A percentile compares a stretch with the other conserved stretches of the same genome.
These are phyloP conservation scores for Phenacoccus solenopsis DNA, from an alignment of 1,140 invertebrate genomes.

Conservation along the genomic window DNA sequence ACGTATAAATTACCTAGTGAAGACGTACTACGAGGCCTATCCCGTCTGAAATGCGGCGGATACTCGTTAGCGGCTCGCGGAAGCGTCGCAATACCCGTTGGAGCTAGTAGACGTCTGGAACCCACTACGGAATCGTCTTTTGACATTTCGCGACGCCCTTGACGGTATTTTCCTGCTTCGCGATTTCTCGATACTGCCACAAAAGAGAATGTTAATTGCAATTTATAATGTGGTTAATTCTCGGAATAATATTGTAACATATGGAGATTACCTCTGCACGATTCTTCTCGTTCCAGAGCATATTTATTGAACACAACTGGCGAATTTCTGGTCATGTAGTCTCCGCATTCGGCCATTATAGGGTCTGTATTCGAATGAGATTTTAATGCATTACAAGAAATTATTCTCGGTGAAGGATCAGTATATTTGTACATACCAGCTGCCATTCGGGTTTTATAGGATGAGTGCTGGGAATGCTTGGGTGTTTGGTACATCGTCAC, in stretches of 20 bases:
- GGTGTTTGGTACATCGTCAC: constrained; percentile 10
- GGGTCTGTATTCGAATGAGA: no score
- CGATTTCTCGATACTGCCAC: neutral
- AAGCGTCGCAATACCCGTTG: neutral
- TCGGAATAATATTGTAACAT: no score
- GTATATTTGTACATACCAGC: neutral
- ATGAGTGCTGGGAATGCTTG: constrained; percentile 8
- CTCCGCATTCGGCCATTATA: neutral
- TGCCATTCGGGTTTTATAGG: neutral
- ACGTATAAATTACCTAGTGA: neutral
- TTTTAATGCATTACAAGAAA: no score
- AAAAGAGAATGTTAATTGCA: neutral
- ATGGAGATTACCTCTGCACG: constrained; percentile 22
- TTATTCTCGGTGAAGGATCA: neutral
- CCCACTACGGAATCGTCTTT: neutral
- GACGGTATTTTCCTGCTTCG: neutral
- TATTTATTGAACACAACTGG: constrained; percentile 46
- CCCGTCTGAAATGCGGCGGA: neutral
- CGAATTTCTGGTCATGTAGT: constrained; percentile 12
- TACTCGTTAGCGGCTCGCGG: neutral
- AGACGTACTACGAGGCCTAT: neutral
- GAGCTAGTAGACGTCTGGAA: neutral
- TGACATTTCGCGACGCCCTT: constrained; percentile 1
- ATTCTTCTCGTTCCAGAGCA: constrained; percentile 44
- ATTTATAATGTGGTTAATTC: no score